Evolutionary conservation across 1,140 invertebrate genomes (phyloP), one percentile per base, ranked within the genome.

Genomic region (Homarus americanus): DNA sequence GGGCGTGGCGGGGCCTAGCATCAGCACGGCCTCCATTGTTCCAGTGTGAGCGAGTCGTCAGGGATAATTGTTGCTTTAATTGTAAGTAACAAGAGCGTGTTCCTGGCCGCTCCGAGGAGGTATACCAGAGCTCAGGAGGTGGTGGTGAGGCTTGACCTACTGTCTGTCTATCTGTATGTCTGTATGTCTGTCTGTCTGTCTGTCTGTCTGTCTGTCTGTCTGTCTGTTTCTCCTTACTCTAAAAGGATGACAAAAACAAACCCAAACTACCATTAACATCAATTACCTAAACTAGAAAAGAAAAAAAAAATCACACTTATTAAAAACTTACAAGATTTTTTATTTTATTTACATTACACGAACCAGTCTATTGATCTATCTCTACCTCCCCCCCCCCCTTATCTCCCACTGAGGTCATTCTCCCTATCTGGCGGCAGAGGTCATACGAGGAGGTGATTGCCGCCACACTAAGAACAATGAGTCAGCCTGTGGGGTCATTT

Each of bases 51-150:
- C 7, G 1, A 7, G 10, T n/a, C 7, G 0, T 5, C 28, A 12
- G 58, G 80, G 28, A 41, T 40, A 83, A 83, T 66, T 53, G 58
- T 83, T 38, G 28, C 32, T 36, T 83, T 83, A 83, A 83, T 83
- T 83, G 66, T 34, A 36, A 20, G 80, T 83, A 83, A 83, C 80
- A 83, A 83, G 80, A 17, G 58, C 40, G 58, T 83, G 80, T 83
- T 83, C 34, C 34, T 40, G 58, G 36, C 58, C 80, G 3, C 12
- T 24, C 38, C 28, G 38, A n/a, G 75, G 20, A 20, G 12, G 75
- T 41, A 44, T 41, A 34, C 2, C 28, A 4, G 72, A n/a, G n/a
- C 12, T 34, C 24, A 12, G 75, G 75, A 15, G 36, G 75, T 24
- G 36, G n/a, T 28, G 32, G 72, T 73, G 72, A 15, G n/a, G n/a